Conservation (phyloP, 2,888 invertebrate genomes). For the Microctonus brassicae region DNA sequence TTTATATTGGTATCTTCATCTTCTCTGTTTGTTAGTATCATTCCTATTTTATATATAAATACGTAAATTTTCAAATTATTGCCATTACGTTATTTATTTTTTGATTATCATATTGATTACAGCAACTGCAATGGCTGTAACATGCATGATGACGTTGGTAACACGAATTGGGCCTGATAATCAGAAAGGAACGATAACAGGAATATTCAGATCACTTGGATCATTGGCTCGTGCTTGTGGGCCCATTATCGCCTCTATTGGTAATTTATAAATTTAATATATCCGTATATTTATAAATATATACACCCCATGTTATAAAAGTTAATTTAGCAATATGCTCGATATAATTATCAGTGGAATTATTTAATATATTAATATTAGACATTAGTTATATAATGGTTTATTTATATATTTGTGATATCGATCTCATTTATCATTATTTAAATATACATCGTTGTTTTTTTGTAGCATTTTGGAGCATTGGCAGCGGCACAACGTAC, state of each 20-base stretch:
- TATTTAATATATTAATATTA: neutral
- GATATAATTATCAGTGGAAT: too few species aligned
- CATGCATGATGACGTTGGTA: constrained; percentile 94
- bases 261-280: constrained; percentile 29
- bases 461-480: constrained; percentile 87
- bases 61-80: neutral
- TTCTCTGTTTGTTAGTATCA: constrained; percentile 88
- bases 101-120: constrained; percentile 49
- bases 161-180: constrained; percentile 84
- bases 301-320: too few species aligned
- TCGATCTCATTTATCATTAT: constrained; percentile 20
- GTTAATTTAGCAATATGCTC: too few species aligned
- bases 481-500: constrained; percentile 88
- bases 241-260: constrained; percentile 83
- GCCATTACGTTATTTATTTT: neutral
- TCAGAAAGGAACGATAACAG: constrained; percentile 93
- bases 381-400: neutral
- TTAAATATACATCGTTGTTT: constrained; percentile 13
- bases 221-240: constrained; percentile 94
- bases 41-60: constrained; percentile 13
- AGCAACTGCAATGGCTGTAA: constrained; percentile 94
- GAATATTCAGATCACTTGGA: constrained; percentile 94
- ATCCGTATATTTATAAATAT: neutral
- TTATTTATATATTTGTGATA: neutral
- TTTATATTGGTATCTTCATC: constrained; percentile 87